Evolutionary conservation across 2,113 vertebrate genomes (phyloP), one percentile per base, ranked within the genome.

Genomic region (Gorsachius goisagi): DNA sequence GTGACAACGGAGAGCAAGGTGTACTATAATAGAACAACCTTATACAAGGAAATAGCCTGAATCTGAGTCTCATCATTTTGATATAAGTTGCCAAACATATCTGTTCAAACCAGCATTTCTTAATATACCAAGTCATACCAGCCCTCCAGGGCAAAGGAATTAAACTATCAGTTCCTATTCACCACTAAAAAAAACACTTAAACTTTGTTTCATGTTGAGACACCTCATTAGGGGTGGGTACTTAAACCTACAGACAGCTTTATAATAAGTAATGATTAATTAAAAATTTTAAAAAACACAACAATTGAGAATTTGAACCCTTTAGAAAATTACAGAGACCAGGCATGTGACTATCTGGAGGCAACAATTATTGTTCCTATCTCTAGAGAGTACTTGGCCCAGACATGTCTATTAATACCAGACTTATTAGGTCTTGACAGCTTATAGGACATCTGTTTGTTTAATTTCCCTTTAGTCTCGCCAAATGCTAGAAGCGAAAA

Each of bases 351-450:
- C 68, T 95, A 90, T 96, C 92, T 93, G 85, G 71, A 96, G 91
- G 94, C 96, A 97, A 86, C 87, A 96, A 94, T 97, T 94, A 93
- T 92, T 96, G 93, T 97, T 96, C 91, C 96, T 94, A 95, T 97
- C 95, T 97, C 96, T 72, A 89, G 97, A 97, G 79, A 94, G 66
- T 77, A 49, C 92, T 97, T 96, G 95, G 97, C 91, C 98, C 95
- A 98, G 97, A 97, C 97, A 96, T 71, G 97, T 76, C 95, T 97
- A 96, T 97, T 98, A 98, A 97, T 97, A 96, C 93, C 95, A 95
- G 95, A 97, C 96, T 97, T 96, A 97, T 93, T 97, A 97, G 95
- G 94, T 96, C 93, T 97, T 98, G 95, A 98, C 96, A 97, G 86
- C 50, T 90, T 90, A 79, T 85, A 59, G 86, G 92, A 94, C 93